These are phyloP conservation scores for Telmatochromis sp. DNA, from an alignment of 2,113 vertebrate genomes.

Conservation along the genomic window DNA sequence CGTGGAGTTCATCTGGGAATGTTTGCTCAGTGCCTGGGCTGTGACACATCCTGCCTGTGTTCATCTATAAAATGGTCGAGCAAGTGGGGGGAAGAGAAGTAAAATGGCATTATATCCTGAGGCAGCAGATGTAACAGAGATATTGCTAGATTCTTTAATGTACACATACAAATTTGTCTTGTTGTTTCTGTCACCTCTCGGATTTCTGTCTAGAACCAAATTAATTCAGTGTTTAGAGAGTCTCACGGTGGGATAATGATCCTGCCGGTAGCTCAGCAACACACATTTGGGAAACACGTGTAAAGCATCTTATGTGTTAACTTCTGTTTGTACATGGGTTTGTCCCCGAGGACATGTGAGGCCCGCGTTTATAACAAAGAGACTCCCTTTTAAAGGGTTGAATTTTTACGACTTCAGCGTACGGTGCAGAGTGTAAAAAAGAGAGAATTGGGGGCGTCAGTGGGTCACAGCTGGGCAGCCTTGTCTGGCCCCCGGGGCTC, in stretches of 20 bases:
- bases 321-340: constrained; percentile 43
- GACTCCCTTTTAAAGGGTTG: constrained; percentile 31
- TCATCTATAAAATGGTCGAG: constrained; percentile 36
- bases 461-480: constrained; percentile 70
- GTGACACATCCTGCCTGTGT: constrained; percentile 54
- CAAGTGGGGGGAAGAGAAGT: constrained; percentile 25
- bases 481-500: constrained; percentile 62
- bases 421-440: constrained; percentile 49
- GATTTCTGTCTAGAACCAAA: constrained; percentile 27
- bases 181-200: background rate
- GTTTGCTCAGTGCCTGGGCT: constrained; percentile 43
- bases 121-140: background rate
- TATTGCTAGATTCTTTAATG: background rate
- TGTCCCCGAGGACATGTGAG: constrained; percentile 40
- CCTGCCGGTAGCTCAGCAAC: background rate
- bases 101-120: background rate
- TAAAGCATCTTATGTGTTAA: constrained; percentile 21
- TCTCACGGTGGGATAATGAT: constrained; percentile 6
- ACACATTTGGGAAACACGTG: constrained; percentile 12
- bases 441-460: constrained; percentile 20
- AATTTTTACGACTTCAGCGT: constrained; percentile 34
- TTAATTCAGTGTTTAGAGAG: constrained; percentile 27
- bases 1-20: constrained; percentile 55
- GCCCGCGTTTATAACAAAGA: constrained; percentile 27
- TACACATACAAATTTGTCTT: background rate